Evolutionary conservation across 2,113 vertebrate species (phyloP).

Genomic region (Ramphastos sulfuratus): DNA sequence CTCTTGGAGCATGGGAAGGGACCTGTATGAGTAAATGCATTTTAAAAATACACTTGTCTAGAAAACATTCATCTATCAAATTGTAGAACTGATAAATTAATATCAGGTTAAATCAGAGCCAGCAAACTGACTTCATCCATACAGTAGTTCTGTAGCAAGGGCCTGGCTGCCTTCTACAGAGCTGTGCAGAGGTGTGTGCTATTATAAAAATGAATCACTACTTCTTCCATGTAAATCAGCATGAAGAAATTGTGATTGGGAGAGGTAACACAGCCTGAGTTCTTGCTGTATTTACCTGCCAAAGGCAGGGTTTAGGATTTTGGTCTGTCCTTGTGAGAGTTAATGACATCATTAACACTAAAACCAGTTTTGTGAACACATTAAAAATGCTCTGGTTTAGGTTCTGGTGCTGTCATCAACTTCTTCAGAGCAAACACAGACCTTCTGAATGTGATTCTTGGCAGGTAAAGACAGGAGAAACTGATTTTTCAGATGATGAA

Average conservation of each 20-base stretch:
- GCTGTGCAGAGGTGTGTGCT: not conserved
- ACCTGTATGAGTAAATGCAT: not conserved
- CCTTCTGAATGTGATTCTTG: constrained; percentile 40
- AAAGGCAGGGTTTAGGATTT: not conserved
- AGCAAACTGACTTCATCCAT: not conserved
- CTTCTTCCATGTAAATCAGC: not conserved
- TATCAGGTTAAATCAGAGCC: not conserved
- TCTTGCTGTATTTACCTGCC: constrained; percentile 13
- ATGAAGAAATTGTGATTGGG: not conserved
- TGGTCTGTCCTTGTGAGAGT: constrained; percentile 10
- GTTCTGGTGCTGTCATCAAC: constrained; percentile 45
- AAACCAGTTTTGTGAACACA: not conserved
- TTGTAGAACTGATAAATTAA: not conserved
- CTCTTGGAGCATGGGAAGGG: not conserved
- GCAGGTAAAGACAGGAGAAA: constrained; percentile 36
- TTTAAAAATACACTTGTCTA: not conserved
- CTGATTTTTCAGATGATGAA: constrained; percentile 4
- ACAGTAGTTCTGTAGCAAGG: not conserved
- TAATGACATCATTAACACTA: constrained; percentile 56
- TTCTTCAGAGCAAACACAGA: constrained; percentile 47
- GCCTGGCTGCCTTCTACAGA: not conserved
- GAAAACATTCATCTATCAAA: not conserved
- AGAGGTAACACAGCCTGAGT: not conserved
- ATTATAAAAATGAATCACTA: not conserved
- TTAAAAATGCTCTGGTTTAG: constrained; percentile 11